Conservation (phyloP, 2,113 vertebrate genomes). For the Myiopsitta monachus region DNA sequence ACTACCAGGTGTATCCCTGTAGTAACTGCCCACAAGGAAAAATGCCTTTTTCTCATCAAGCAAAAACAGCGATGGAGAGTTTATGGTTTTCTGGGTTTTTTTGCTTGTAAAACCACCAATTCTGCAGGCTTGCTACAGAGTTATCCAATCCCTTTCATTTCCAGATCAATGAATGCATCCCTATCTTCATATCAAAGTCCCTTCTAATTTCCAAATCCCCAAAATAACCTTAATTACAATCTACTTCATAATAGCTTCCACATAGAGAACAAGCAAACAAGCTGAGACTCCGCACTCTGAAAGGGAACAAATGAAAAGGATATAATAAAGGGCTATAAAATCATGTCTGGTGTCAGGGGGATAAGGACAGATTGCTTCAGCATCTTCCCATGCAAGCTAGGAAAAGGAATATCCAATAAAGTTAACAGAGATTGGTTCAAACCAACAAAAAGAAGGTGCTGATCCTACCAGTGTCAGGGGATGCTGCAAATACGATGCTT, state of each 20-base stretch:
- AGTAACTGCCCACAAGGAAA: not conserved
- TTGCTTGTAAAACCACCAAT: not conserved
- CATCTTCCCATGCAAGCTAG: not conserved
- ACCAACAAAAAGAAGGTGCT: not conserved
- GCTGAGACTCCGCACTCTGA: not conserved
- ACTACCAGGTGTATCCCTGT: not conserved
- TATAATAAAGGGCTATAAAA: not conserved
- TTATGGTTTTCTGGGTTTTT: not conserved
- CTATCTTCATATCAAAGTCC: constrained; percentile 33
- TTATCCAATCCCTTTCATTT: not conserved
- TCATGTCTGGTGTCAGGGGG: not conserved
- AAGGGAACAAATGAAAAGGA: not conserved
- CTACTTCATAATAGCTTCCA: not conserved
- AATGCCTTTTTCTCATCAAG: not conserved
- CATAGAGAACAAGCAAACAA: not conserved
- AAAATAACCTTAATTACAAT: constrained; percentile 46
- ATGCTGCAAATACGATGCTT: not conserved
- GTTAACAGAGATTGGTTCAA: not conserved
- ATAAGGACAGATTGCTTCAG: not conserved
- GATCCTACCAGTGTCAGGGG: not conserved
- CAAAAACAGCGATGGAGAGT: not conserved
- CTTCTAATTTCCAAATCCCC: constrained; percentile 21
- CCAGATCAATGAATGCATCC: not conserved
- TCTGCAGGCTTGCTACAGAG: not conserved
- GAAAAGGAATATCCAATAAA: not conserved